Percentiles rank a stretch among this genome's conserved stretches.
These are phyloP conservation scores for Marmota monax DNA, from an alignment of 2,113 vertebrate species.

Conservation along the genomic window DNA sequence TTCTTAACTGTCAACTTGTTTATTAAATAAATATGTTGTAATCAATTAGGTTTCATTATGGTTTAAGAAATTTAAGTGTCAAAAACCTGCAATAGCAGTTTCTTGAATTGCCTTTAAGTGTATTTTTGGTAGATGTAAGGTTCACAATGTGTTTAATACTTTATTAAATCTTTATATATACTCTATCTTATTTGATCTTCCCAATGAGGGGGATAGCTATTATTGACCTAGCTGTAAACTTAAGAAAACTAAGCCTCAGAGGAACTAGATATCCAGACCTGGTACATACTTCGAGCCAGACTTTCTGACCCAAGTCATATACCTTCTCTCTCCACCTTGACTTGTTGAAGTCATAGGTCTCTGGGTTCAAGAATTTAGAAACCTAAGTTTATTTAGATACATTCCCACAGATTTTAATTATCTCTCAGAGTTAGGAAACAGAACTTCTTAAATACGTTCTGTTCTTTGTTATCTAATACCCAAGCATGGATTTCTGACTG, in stretches of 20 bases:
- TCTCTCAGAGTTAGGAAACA: background rate
- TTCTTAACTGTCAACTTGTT: background rate
- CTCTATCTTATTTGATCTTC: background rate
- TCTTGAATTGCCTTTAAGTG: constrained; percentile 12
- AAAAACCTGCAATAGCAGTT: background rate
- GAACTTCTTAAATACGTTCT: background rate
- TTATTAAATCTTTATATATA: background rate
- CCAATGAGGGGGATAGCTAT: background rate
- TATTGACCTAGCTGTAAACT: background rate
- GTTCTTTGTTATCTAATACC: background rate
- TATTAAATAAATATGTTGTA: constrained; percentile 10
- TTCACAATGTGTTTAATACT: background rate
- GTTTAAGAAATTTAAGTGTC: background rate
- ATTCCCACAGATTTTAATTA: background rate
- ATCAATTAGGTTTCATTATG: background rate
- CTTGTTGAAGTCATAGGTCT: background rate
- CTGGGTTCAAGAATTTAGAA: background rate
- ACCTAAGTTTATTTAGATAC: background rate
- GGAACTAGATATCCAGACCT: background rate
- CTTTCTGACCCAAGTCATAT: background rate
- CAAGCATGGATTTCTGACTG: background rate
- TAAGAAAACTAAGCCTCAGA: background rate
- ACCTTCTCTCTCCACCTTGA: background rate
- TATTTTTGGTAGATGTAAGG: background rate
- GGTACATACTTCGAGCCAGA: background rate